phyloP scores from a whole-genome alignment of 2,797 vertebrate species.

The Sebastes matsubarae region DNA sequence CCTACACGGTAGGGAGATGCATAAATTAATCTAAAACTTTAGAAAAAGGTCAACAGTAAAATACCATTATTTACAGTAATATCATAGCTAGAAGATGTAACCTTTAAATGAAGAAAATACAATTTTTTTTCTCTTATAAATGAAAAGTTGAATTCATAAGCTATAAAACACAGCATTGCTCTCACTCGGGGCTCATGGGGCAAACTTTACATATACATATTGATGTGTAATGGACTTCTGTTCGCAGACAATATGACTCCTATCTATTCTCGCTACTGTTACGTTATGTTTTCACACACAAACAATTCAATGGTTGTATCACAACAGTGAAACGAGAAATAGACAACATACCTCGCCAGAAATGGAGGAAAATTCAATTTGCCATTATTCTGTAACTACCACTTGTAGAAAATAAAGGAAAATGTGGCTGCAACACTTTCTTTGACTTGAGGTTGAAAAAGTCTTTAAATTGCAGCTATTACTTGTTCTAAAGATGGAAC shows the following conservation, averaged over 20 bases:
- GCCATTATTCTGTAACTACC: neutral
- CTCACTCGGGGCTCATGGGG: neutral
- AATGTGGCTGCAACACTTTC: too few species aligned
- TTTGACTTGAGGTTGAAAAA: too few species aligned
- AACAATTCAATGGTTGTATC: neutral
- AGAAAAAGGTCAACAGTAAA: neutral
- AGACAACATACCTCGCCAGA: neutral
- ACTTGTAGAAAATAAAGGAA: neutral
- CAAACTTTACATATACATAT: neutral
- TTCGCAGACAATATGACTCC: neutral
- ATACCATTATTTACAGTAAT: neutral
- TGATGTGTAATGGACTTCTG: too few species aligned
- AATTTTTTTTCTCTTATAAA: neutral
- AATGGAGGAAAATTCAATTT: neutral
- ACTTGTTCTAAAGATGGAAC: too few species aligned
- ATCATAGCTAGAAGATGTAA: too few species aligned
- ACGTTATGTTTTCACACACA: neutral
- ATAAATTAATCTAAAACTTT: too few species aligned
- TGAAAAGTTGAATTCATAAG: too few species aligned
- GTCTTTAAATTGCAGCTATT: too few species aligned
- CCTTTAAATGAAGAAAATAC: neutral
- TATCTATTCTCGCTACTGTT: neutral
- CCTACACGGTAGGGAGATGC: too few species aligned
- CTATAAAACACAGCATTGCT: too few species aligned
- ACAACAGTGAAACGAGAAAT: neutral